Percentiles rank a stretch among this genome's conserved stretches.
phyloP scores from a whole-genome alignment of 2,888 invertebrate genomes.

The Hypselothyrea guttata region DNA sequence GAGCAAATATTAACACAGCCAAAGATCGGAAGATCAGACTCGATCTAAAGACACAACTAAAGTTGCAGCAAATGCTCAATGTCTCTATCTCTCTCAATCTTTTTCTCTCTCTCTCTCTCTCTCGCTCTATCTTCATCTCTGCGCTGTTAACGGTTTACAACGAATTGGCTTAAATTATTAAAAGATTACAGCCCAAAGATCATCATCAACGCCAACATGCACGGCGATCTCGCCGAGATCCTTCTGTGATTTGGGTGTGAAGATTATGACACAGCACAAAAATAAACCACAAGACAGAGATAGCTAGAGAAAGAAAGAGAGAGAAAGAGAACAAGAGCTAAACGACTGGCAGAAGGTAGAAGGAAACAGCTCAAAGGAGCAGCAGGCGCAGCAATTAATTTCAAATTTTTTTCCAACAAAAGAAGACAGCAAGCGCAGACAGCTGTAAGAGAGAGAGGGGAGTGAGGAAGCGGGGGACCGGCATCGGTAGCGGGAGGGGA shows the following conservation, averaged over 20 bases:
- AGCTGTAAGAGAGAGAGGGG: not conserved
- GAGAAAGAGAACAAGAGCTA: too few relatives aligned
- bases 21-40: slow-evolving; percentile 21
- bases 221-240: slow-evolving; percentile 47
- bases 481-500: slow-evolving; percentile 38
- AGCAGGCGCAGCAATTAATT: slow-evolving; percentile 73
- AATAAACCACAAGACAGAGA: slow-evolving; percentile 29
- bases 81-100: not conserved
- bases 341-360: too few relatives aligned
- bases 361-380: slow-evolving; percentile 20
- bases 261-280: slow-evolving; percentile 77
- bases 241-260: slow-evolving; percentile 67
- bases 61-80: slow-evolving; percentile 5
- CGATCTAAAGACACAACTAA: slow-evolving; percentile 27
- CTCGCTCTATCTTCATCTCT: not conserved
- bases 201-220: slow-evolving; percentile 58
- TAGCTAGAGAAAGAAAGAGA: not conserved
- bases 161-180: slow-evolving; percentile 80
- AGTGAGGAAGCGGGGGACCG: not conserved
- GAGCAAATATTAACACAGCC: slow-evolving; percentile 78
- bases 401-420: slow-evolving; percentile 66
- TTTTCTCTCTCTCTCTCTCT: not conserved
- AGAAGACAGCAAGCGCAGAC: slow-evolving; percentile 32
- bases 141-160: slow-evolving; percentile 73
- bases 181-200: slow-evolving; percentile 74